Percentiles rank a stretch among this genome's conserved stretches.
These are phyloP conservation scores for Drosophila fuyamai DNA, from an alignment of 1,140 invertebrate genomes.

Conservation along the genomic window DNA sequence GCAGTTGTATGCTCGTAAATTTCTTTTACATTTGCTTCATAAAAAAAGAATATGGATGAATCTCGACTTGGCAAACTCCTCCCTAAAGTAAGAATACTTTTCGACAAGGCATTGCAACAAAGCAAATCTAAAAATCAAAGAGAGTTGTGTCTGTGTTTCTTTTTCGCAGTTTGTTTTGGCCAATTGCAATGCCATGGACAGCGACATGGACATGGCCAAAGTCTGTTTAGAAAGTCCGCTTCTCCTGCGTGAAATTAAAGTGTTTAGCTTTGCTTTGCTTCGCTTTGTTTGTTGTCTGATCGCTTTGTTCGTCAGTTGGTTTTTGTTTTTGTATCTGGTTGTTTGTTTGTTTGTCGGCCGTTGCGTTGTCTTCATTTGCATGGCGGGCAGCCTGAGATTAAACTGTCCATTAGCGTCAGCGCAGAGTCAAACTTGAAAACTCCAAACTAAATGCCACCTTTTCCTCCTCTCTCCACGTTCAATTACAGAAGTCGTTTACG, in stretches of 20 bases:
- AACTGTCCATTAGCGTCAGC: constrained; percentile 80
- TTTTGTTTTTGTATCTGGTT: constrained; percentile 22
- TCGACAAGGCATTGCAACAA: constrained; percentile 19
- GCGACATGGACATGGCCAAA: constrained; percentile 40
- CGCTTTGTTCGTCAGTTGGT: constrained; percentile 34
- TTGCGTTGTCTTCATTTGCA: constrained; percentile 76
- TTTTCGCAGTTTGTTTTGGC: constrained; percentile 37
- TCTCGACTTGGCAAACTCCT: no score
- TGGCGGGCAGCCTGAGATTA: constrained; percentile 66
- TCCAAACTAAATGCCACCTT: constrained; percentile 44
- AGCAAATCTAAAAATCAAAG: constrained; percentile 19
- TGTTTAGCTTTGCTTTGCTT: constrained; percentile 63
- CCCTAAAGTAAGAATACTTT: not conserved
- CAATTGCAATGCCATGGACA: constrained; percentile 55
- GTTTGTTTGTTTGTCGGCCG: constrained; percentile 18
- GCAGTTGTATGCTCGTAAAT: no score
- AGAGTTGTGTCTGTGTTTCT: constrained; percentile 30
- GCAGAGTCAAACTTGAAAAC: constrained; percentile 48
- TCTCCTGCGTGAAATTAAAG: constrained; percentile 81
- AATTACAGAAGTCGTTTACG: constrained; percentile 94
- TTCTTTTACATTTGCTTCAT: no score
- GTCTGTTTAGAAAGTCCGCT: constrained; percentile 72
- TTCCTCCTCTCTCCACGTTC: constrained; percentile 46
- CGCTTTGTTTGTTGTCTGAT: constrained; percentile 30
- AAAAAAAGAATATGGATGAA: no score